Evolutionary conservation across 1,140 invertebrate species (phyloP).

Genomic region (Antheraea pernyi): DNA sequence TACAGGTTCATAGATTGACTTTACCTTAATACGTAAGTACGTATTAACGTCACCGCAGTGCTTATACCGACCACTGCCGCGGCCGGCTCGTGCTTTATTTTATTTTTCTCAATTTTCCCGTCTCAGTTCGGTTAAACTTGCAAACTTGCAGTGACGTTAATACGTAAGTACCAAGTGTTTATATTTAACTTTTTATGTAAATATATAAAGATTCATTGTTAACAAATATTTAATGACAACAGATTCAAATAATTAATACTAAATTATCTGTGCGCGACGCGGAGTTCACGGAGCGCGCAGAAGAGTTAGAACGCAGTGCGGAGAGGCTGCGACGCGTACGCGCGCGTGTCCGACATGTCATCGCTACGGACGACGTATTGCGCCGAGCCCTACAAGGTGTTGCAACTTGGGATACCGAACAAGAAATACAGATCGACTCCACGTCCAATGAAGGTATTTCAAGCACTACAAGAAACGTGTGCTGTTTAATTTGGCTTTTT

Average conservation of each 20-base stretch:
- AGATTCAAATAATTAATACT: conserved; percentile 63
- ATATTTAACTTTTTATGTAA: not conserved
- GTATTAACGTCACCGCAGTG: not conserved
- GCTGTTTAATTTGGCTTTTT: too few relatives aligned
- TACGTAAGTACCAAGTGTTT: too few relatives aligned
- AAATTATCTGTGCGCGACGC: conserved; percentile 55
- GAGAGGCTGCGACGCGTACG: conserved; percentile 47
- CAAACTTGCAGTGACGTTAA: too few relatives aligned
- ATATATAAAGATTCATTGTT: not conserved
- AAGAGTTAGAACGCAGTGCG: conserved; percentile 33
- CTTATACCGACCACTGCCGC: too few relatives aligned
- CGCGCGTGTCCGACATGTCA: conserved; percentile 45
- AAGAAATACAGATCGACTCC: conserved; percentile 24
- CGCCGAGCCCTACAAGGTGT: conserved; percentile 29
- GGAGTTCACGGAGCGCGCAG: conserved; percentile 46
- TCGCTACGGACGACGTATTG: conserved; percentile 47
- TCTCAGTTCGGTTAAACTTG: too few relatives aligned
- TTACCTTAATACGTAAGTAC: not conserved
- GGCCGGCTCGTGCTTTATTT: not conserved
- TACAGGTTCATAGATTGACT: conserved; percentile 42
- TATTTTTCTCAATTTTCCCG: too few relatives aligned
- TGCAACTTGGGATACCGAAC: conserved; percentile 26
- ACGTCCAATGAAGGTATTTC: conserved; percentile 42
- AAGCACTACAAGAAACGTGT: not conserved
- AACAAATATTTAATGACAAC: not conserved